These are phyloP conservation scores for Nemotelus nigrinus DNA, from an alignment of 2,888 invertebrate species.

Conservation along the genomic window DNA sequence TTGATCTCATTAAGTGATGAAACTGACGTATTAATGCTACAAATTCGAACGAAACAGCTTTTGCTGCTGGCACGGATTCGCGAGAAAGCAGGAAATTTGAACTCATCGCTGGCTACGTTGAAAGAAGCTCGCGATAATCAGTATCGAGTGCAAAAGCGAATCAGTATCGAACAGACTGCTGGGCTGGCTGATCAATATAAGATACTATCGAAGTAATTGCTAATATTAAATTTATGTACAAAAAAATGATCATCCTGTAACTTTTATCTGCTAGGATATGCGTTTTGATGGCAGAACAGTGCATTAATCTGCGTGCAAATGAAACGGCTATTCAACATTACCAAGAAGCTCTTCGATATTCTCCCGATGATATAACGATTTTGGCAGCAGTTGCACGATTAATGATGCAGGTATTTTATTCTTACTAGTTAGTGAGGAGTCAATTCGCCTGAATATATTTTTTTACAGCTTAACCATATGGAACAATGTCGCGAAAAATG, in stretches of 20 bases:
- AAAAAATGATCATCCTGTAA: neutral
- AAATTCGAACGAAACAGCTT: slow-evolving; percentile 77
- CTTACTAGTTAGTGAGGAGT: neutral
- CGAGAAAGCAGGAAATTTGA: slow-evolving; percentile 70
- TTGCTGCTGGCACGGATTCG: slow-evolving; percentile 79
- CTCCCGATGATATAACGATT: slow-evolving; percentile 79
- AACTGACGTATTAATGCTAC: slow-evolving; percentile 67
- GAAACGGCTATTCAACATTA: slow-evolving; percentile 82
- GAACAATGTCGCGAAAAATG: slow-evolving; percentile 91
- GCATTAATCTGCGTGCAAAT: slow-evolving; percentile 72
- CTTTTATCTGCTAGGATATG: slow-evolving; percentile 67
- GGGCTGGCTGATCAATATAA: slow-evolving; percentile 59
- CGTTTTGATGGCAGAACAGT: slow-evolving; percentile 78
- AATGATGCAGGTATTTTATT: slow-evolving; percentile 74
- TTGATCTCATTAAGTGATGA: slow-evolving; percentile 54
- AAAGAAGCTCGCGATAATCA: slow-evolving; percentile 81
- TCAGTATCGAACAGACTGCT: slow-evolving; percentile 69
- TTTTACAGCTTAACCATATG: slow-evolving; percentile 77
- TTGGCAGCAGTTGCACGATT: slow-evolving; percentile 80
- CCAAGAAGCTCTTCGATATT: slow-evolving; percentile 85
- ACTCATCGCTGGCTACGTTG: slow-evolving; percentile 71
- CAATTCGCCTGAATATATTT: too few relatives aligned
- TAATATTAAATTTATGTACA: neutral
- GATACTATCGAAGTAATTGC: slow-evolving; percentile 59
- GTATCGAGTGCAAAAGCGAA: slow-evolving; percentile 77